Evolutionary conservation across 1,140 invertebrate species (phyloP).

Genomic region (Meloidogyne floridensis): DNA sequence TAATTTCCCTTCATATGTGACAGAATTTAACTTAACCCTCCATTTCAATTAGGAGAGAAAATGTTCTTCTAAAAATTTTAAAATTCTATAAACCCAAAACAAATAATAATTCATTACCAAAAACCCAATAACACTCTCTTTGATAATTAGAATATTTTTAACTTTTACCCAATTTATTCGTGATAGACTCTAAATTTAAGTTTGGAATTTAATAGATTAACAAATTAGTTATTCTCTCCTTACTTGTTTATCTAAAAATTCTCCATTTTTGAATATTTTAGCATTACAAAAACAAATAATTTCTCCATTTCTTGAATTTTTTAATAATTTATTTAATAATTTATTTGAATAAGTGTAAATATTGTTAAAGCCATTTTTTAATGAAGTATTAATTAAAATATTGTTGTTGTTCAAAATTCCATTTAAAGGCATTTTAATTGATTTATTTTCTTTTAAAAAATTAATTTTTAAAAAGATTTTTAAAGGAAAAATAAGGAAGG

Average conservation of each 20-base stretch:
- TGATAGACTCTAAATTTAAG: too few relatives aligned
- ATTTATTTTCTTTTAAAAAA: neutral
- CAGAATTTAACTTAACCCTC: too few relatives aligned
- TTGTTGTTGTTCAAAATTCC: neutral
- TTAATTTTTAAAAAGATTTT: neutral
- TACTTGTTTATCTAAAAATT: neutral
- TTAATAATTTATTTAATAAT: conserved; percentile 6
- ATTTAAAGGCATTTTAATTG: neutral
- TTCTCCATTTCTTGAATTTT: conserved; percentile 4
- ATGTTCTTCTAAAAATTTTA: too few relatives aligned
- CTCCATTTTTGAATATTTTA: conserved; percentile 5
- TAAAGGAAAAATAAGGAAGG: neutral
- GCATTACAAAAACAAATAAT: conserved; percentile 17
- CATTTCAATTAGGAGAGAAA: too few relatives aligned
- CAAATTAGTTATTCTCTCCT: neutral
- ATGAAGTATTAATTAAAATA: conserved; percentile 1
- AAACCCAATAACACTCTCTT: too few relatives aligned
- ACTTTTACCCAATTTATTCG: too few relatives aligned
- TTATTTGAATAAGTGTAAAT: neutral
- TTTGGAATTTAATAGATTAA: too few relatives aligned
- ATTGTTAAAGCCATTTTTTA: neutral
- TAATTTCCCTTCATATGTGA: too few relatives aligned
- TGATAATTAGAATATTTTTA: too few relatives aligned
- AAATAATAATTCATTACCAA: too few relatives aligned
- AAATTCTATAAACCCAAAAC: too few relatives aligned